Base-by-base conservation (phyloP, 1,140 invertebrate genomes). In the Berghia stephanieae region DNA sequence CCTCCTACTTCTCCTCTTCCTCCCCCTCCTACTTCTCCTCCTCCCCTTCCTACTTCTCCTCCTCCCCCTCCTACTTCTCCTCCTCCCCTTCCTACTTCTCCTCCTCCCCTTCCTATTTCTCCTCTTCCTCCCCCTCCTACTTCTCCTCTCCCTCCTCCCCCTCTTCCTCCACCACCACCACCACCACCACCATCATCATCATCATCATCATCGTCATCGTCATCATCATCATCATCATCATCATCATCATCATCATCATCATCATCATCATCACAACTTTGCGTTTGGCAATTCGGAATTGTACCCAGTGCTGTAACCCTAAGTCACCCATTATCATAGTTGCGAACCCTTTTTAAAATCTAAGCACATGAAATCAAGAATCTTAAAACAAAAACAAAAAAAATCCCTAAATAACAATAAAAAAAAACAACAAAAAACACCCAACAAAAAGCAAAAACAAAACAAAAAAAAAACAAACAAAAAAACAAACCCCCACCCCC, bases 161-260 rank as follows among this genome's bases (percentile, higher is more conserved):
- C 46, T 52, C 46, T 52, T 16, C 31, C 31, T 38, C 31, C 67
- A 13, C 3, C 67, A 34, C 10, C 3, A 34, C 31, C 3, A 1
- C 68, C 66, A 4, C 66, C 27, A 24, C 4, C 66, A 4, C 42
- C 40, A 49, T 72, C 70, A 49, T 72, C 69, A 46, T 72, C 69
- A 46, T 46, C 69, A 72, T 66, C 60, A 66, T 66, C 60, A 16
- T 66, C 60, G 31, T 1, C 63, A 66, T n/a, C n/a, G 34, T 70
- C 34, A 2, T 40, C 68, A 43, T 40, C 1, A 2, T 2, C 68
- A 34, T 1, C 34, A 34, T 24, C 68, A 40, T 70, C 68, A 34
- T 70, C 68, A 40, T 70, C 68, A 3, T 13, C 24, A 27, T 63
- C 31, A 13, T 63, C 27, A 8, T 63, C 57, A 13, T 63, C 10